Evolutionary conservation across 2,113 vertebrate genomes (phyloP).

Genomic region (Odontesthes bonariensis): DNA sequence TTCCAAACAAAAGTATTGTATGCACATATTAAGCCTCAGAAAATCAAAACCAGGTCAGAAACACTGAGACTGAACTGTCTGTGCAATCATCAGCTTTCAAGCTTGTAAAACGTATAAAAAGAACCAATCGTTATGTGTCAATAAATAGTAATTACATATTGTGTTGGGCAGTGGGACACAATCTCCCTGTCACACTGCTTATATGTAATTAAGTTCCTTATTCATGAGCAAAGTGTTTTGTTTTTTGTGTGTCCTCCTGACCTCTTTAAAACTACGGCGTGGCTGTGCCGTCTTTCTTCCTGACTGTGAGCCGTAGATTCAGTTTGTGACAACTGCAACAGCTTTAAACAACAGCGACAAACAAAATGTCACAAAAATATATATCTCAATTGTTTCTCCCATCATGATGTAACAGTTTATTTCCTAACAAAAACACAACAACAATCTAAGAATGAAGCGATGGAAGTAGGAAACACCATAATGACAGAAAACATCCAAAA

Average conservation of each 20-base stretch:
- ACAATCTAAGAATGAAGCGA: background rate
- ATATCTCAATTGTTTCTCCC: background rate
- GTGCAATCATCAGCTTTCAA: slow-evolving; percentile 23
- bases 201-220: slow-evolving; percentile 66
- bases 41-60: background rate
- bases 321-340: background rate
- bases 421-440: background rate
- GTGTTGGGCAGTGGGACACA: slow-evolving; percentile 36
- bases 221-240: slow-evolving; percentile 50
- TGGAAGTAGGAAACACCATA: background rate
- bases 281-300: slow-evolving; percentile 21
- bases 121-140: slow-evolving; percentile 57
- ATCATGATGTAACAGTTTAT: background rate
- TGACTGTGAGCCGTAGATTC: background rate
- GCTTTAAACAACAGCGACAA: background rate
- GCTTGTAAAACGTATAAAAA: slow-evolving; percentile 45
- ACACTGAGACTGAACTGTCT: slow-evolving; percentile 14
- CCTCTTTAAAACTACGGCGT: slow-evolving; percentile 13
- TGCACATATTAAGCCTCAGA: background rate
- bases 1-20: background rate
- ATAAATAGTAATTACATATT: slow-evolving; percentile 65
- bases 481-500: background rate
- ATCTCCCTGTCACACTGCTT: slow-evolving; percentile 29
- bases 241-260: slow-evolving; percentile 57
- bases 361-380: background rate